Evolutionary conservation across 2,888 invertebrate genomes (phyloP), one percentile per base, ranked within the genome.

Genomic region (Rapana venosa): DNA sequence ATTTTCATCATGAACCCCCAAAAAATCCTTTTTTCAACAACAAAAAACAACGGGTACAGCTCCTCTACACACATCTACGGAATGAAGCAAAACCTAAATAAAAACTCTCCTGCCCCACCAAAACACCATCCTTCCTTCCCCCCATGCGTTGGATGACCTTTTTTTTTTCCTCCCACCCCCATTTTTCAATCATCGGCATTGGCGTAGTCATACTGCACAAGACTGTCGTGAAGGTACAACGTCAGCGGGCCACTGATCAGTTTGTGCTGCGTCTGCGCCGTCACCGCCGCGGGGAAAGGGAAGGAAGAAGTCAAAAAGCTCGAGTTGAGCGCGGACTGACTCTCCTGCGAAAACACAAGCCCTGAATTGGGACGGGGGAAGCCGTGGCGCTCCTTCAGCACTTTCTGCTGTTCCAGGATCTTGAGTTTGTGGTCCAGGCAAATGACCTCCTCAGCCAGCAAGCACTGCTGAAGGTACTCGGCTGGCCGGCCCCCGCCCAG

Each of bases 401-500:
- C 47, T n/a, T 85, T 85, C 85, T 85, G 89, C 56, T 89, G 90
- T 77, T 92, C 90, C 32, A 95, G 91, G 87, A 89, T 88, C 47
- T 93, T 92, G 1, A 94, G 90, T 87, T 93, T 93, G 89, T 95
- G 94, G 87, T 96, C 95, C 47, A 96, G 92, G 30, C 93, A 93
- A n/a, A 95, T 92, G 66, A 96, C 95, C 91, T 96, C 96, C 89
- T 96, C 95, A 15, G 96, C 95, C 92, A 96, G 93, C 81, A 95
- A 93, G 87, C 96, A 95, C 92, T 96, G 96, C 84, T 95, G 96
- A 22, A 96, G 94, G 92, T 96, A 96, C 87, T 94, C 94, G 0
- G 95, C 94, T 11, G 96, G 96, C 90, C 95, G 92, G 0, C 98
- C 98, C 26, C 98, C 97, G 92, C 97, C 97, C 32, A 97, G 97